A percentile compares a stretch with the other conserved stretches of the same genome.
Conservation (phyloP, 2,888 invertebrate species). For the Kryphioiulus occultus region DNA sequence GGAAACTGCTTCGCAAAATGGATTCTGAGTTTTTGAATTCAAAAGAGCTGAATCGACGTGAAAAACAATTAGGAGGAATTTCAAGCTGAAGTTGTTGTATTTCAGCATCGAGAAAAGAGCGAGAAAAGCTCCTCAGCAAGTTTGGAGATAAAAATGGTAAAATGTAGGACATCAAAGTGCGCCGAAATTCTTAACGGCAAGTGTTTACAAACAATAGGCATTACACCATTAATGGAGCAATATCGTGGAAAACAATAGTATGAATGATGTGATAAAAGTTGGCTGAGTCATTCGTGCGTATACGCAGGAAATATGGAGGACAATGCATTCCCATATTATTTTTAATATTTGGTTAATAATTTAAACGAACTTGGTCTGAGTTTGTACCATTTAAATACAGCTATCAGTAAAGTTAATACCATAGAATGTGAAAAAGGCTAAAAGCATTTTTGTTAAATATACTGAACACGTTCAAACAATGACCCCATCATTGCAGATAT, state of each 20-base stretch:
- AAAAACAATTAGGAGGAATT: not conserved
- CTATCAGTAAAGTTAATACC: too few relatives aligned
- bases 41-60: not conserved
- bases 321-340: not conserved
- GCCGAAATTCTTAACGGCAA: not conserved
- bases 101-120: not conserved
- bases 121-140: not conserved
- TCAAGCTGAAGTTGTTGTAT: not conserved
- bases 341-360: too few relatives aligned
- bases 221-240: not conserved
- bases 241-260: not conserved
- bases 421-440: too few relatives aligned
- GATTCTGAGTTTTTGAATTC: not conserved
- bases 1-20: not conserved
- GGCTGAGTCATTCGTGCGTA: not conserved
- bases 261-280: not conserved
- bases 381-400: too few relatives aligned
- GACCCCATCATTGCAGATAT: too few relatives aligned
- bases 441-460: too few relatives aligned
- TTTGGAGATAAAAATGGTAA: not conserved
- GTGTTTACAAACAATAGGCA: not conserved
- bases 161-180: not conserved
- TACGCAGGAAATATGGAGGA: not conserved
- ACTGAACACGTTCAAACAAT: too few relatives aligned
- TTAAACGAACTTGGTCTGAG: too few relatives aligned